These are phyloP conservation scores for Acridotheres tristis DNA, from an alignment of 2,797 vertebrate species.

Conservation along the genomic window DNA sequence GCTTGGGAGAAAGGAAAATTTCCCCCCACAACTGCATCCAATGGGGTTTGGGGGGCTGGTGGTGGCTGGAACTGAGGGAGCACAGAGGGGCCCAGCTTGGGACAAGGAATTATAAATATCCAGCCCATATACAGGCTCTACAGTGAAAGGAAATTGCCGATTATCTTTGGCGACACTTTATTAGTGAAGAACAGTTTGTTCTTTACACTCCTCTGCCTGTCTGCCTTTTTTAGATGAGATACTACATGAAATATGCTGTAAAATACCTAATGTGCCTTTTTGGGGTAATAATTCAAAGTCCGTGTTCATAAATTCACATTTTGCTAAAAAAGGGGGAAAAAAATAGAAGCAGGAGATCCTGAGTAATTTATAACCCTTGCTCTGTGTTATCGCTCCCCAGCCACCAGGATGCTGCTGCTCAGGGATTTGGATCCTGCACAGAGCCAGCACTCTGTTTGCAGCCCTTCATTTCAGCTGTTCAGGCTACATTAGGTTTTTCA, in stretches of 20 bases:
- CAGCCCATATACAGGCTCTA: background rate
- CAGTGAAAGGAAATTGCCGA: background rate
- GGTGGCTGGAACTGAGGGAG: background rate
- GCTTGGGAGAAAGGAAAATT: background rate
- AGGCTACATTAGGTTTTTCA: background rate
- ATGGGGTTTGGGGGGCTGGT: background rate
- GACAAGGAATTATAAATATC: background rate
- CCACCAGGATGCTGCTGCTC: background rate
- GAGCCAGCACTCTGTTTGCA: background rate
- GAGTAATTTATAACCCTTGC: constrained; percentile 11
- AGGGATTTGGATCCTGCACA: background rate
- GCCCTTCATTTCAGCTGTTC: background rate
- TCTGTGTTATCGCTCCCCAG: background rate
- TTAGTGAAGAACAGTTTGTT: constrained; percentile 52
- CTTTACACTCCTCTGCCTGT: background rate
- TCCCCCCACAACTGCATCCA: background rate
- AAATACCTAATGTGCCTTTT: constrained; percentile 43
- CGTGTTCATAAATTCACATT: constrained; percentile 42
- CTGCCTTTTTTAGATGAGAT: constrained; percentile 42
- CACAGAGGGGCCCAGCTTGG: rapidly evolving
- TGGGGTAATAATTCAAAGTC: constrained; percentile 45
- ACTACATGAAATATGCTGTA: constrained; percentile 18
- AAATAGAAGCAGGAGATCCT: background rate
- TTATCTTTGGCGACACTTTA: constrained; percentile 21
- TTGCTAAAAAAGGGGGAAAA: background rate